A percentile compares a stretch with the other conserved stretches of the same genome.
Evolutionary conservation across 2,888 invertebrate genomes (phyloP).

Genomic region (Drosophila ezoana): DNA sequence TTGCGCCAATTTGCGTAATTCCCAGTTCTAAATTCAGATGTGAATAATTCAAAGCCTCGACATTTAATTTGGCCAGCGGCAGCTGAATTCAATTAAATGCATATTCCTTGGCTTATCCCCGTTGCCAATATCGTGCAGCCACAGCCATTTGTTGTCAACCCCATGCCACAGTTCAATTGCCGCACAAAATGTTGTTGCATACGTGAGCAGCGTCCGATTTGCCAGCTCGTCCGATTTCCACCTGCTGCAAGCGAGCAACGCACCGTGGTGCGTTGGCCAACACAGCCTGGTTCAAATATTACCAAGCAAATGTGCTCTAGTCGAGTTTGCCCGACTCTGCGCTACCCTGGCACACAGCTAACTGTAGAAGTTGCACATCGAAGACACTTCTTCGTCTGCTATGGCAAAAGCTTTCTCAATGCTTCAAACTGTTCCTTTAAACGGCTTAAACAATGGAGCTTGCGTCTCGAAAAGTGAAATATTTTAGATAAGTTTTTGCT

Average conservation of each 20-base stretch:
- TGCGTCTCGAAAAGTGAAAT: no score
- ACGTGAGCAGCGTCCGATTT: not conserved
- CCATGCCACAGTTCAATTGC: not conserved
- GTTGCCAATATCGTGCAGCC: not conserved
- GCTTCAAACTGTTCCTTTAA: no score
- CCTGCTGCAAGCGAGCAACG: constrained; percentile 2
- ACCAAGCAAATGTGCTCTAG: no score
- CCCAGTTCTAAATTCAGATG: constrained; percentile 22
- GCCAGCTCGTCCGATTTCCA: not conserved
- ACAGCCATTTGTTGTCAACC: no score
- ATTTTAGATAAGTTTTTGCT: no score
- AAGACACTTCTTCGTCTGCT: no score
- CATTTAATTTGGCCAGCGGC: constrained; percentile 12
- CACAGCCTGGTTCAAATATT: no score
- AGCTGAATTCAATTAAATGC: constrained; percentile 4
- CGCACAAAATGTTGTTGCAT: not conserved
- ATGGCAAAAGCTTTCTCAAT: no score
- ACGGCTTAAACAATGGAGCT: no score
- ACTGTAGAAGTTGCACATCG: no score
- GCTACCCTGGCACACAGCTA: no score
- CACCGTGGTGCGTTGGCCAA: not conserved
- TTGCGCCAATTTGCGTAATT: constrained; percentile 16
- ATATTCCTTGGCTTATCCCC: not conserved
- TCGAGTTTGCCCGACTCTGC: no score
- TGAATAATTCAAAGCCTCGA: constrained; percentile 19